Conservation (phyloP, 1,140 invertebrate species). For the Ganaspis sp. region DNA sequence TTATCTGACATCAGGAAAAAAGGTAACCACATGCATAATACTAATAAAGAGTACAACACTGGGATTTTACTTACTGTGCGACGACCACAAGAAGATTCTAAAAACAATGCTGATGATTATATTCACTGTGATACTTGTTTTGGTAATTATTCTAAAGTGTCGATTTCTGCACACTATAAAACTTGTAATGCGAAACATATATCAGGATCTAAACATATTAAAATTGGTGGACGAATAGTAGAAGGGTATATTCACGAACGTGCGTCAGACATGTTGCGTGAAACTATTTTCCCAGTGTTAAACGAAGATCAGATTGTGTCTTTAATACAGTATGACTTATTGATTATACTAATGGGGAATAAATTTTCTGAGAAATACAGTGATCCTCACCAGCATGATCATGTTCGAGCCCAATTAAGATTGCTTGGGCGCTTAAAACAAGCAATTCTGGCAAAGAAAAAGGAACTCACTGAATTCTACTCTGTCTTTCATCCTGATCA, state of each 20-base stretch:
- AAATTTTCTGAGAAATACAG: background rate
- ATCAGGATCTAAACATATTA: too few species aligned
- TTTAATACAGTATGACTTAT: constrained; percentile 36
- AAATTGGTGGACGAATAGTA: constrained; percentile 24
- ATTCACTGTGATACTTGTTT: too few species aligned
- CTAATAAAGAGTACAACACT: too few species aligned
- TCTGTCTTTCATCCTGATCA: constrained; percentile 18
- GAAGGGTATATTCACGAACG: constrained; percentile 19
- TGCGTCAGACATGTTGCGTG: constrained; percentile 8
- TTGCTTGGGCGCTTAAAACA: constrained; percentile 31
- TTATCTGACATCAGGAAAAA: too few species aligned
- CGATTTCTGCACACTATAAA: too few species aligned
- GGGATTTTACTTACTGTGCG: too few species aligned
- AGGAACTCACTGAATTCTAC: constrained; percentile 27
- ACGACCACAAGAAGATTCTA: too few species aligned
- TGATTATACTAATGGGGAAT: constrained; percentile 37
- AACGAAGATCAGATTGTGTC: constrained; percentile 39
- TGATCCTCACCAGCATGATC: constrained; percentile 41
- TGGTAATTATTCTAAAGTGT: too few species aligned
- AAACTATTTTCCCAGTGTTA: constrained; percentile 36
- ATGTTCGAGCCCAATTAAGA: constrained; percentile 40
- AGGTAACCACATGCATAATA: too few species aligned
- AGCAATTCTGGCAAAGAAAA: constrained; percentile 11
- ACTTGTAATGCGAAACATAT: too few species aligned
- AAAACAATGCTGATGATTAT: too few species aligned